Conservation (phyloP, 2,113 vertebrate genomes). For the Malurus cyaneus region DNA sequence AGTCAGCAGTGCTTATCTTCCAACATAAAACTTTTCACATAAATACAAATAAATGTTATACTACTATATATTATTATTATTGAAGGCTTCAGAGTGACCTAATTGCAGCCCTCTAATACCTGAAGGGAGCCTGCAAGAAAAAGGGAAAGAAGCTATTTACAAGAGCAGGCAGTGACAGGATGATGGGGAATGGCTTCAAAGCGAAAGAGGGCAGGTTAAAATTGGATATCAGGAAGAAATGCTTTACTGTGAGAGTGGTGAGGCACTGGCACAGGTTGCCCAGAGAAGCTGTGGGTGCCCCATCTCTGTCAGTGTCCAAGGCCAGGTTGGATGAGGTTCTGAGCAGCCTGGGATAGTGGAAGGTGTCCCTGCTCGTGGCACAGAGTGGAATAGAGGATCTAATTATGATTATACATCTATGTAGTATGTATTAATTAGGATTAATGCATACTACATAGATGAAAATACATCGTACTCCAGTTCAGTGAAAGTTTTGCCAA, state of each 20-base stretch:
- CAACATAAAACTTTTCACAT: not conserved
- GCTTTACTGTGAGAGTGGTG: not conserved
- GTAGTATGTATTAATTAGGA: no score
- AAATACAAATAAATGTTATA: not conserved
- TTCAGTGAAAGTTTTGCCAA: not conserved
- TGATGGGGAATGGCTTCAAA: not conserved
- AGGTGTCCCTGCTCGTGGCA: rapidly evolving
- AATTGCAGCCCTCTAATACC: not conserved
- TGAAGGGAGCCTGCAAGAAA: not conserved
- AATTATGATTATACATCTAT: no score
- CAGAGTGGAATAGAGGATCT: not conserved
- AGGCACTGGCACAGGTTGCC: not conserved
- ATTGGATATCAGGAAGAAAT: not conserved
- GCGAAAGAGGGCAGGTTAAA: rapidly evolving
- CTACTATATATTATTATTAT: not conserved
- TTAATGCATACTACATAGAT: not conserved
- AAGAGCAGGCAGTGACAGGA: not conserved
- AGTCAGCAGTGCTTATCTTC: not conserved
- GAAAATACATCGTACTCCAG: rapidly evolving
- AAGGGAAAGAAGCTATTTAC: rapidly evolving
- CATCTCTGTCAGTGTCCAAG: rapidly evolving
- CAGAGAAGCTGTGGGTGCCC: no score
- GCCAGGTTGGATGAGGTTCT: not conserved
- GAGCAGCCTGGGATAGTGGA: rapidly evolving
- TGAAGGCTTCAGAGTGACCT: not conserved